These are phyloP conservation scores for Archilochus colubris DNA, from an alignment of 2,113 vertebrate species.

Conservation along the genomic window DNA sequence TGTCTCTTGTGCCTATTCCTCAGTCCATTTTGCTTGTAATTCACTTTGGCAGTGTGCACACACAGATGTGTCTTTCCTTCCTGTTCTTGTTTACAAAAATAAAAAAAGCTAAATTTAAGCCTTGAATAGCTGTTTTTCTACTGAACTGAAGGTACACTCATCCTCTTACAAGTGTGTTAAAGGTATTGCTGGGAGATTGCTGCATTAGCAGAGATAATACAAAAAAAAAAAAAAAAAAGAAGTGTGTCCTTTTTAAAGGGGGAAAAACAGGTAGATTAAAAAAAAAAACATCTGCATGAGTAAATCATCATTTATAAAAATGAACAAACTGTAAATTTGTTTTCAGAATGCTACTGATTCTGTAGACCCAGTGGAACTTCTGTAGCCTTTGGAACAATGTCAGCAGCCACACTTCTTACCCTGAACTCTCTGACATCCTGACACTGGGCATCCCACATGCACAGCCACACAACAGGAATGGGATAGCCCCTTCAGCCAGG, in stretches of 20 bases:
- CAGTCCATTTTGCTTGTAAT: neutral
- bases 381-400: neutral
- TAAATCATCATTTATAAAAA: neutral
- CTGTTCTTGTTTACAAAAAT: constrained; percentile 12
- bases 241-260: neutral
- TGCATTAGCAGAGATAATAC: neutral
- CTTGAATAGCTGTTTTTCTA: neutral
- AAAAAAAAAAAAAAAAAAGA: neutral
- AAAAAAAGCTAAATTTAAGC: constrained; percentile 26
- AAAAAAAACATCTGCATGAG: neutral
- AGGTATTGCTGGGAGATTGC: neutral
- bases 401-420: neutral
- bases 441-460: fast-evolving
- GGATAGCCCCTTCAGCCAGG: neutral
- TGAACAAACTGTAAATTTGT: neutral
- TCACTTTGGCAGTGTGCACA: neutral
- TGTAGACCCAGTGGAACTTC: neutral
- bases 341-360: neutral
- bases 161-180: neutral
- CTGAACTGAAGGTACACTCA: neutral
- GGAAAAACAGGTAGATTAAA: neutral
- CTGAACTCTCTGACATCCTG: neutral
- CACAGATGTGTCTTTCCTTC: neutral
- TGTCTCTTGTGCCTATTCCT: neutral
- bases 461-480: fast-evolving